A percentile compares a stretch with the other conserved stretches of the same genome.
These are phyloP conservation scores for Osmerus eperlanus DNA, from an alignment of 2,113 vertebrate genomes.

Conservation along the genomic window DNA sequence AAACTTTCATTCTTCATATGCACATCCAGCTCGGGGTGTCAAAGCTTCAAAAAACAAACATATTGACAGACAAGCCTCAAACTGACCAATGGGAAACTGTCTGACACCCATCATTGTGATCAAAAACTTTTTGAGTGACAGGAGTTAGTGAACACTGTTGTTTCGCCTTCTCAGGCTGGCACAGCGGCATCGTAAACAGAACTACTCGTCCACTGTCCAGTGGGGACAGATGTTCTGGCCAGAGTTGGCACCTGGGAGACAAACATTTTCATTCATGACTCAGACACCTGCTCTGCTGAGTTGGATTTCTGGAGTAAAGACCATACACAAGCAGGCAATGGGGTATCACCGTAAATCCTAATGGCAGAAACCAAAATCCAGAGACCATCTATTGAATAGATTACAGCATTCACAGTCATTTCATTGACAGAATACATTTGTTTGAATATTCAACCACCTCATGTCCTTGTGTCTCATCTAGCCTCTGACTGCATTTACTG, in stretches of 20 bases:
- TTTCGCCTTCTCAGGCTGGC: background rate
- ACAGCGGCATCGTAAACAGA: slow-evolving; percentile 10
- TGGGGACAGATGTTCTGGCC: slow-evolving; percentile 7
- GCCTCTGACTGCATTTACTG: too few species aligned
- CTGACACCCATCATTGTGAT: slow-evolving; percentile 23
- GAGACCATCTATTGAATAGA: background rate
- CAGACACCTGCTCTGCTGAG: background rate
- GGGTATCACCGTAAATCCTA: background rate
- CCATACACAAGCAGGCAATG: background rate
- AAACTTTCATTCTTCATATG: background rate
- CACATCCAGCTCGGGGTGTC: background rate
- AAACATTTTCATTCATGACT: slow-evolving; percentile 29
- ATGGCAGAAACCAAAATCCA: slow-evolving; percentile 8
- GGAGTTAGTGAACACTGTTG: background rate
- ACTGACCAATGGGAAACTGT: slow-evolving; percentile 32
- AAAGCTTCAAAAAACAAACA: background rate
- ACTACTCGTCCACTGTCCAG: slow-evolving; percentile 2
- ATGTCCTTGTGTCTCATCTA: too few species aligned
- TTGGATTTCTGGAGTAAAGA: slow-evolving; percentile 13
- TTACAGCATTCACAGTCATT: too few species aligned
- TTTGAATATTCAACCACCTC: too few species aligned
- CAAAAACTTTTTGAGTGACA: background rate
- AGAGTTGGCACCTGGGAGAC: background rate
- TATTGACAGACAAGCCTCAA: background rate
- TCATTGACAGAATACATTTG: too few species aligned